Conservation (phyloP, 2,113 vertebrate genomes). For the Callaeas wilsoni region DNA sequence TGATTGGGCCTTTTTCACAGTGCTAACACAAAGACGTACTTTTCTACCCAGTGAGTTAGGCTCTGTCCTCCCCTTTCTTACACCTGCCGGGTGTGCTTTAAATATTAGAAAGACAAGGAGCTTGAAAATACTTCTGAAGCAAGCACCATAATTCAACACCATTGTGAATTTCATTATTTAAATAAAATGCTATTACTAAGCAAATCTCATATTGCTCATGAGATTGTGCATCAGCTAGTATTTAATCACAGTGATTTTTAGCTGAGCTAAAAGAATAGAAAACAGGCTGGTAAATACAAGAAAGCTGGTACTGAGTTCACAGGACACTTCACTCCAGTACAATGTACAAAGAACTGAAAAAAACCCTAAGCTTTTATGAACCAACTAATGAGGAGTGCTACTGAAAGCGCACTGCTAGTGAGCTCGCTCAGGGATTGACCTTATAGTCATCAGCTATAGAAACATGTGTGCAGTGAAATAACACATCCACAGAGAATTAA, state of each 20-base stretch:
- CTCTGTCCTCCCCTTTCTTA: neutral
- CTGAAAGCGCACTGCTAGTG: neutral
- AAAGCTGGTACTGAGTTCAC: neutral
- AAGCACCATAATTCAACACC: neutral
- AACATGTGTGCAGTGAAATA: neutral
- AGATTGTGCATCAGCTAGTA: neutral
- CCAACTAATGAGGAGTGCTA: neutral
- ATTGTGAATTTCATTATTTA: neutral
- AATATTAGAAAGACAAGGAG: neutral
- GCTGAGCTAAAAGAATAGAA: neutral
- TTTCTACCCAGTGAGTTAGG: neutral
- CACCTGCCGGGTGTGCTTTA: neutral
- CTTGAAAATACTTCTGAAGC: neutral
- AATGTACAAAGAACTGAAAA: neutral
- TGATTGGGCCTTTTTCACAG: slow-evolving; percentile 12
- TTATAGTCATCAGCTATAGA: neutral
- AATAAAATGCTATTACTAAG: slow-evolving; percentile 20
- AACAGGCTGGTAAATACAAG: neutral
- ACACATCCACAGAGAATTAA: neutral
- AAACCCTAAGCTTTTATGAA: neutral
- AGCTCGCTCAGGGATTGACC: neutral
- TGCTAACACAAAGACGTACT: neutral
- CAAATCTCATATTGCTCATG: neutral
- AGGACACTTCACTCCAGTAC: neutral
- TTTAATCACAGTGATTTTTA: slow-evolving; percentile 4